A percentile compares a stretch with the other conserved stretches of the same genome.
phyloP scores from a whole-genome alignment of 2,797 vertebrate species.

The Hylomyscus alleni region DNA sequence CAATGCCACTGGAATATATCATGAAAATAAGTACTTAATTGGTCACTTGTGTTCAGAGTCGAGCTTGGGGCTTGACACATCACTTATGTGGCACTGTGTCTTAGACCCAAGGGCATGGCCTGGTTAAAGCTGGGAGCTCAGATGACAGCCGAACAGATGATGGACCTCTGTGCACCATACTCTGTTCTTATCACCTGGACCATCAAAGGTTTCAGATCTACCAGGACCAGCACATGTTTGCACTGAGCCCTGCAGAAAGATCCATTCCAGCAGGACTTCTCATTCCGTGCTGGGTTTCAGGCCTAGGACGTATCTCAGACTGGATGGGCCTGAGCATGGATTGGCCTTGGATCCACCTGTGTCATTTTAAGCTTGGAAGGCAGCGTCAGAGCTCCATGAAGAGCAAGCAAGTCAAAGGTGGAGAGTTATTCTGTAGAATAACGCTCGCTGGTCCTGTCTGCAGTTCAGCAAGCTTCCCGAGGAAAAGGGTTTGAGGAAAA shows the following conservation, averaged over 20 bases:
- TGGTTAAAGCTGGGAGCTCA: background rate
- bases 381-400: background rate
- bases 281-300: background rate
- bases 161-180: background rate
- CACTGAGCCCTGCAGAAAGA: background rate
- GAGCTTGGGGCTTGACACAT: no score
- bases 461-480: background rate
- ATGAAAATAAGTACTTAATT: background rate
- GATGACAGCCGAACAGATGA: background rate
- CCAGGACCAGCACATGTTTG: no score
- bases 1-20: background rate
- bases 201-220: background rate
- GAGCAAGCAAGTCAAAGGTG: background rate
- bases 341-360: background rate
- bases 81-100: background rate
- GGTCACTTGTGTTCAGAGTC: background rate
- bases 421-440: background rate
- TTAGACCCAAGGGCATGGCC: background rate
- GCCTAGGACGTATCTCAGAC: background rate
- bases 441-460: no score
- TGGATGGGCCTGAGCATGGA: background rate
- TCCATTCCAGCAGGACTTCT: accelerated
- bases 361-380: background rate
- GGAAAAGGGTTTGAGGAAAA: background rate
- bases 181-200: background rate